Evolutionary conservation across 1,140 invertebrate genomes (phyloP), one percentile per base, ranked within the genome.

Genomic region (Eurosta solidaginis): DNA sequence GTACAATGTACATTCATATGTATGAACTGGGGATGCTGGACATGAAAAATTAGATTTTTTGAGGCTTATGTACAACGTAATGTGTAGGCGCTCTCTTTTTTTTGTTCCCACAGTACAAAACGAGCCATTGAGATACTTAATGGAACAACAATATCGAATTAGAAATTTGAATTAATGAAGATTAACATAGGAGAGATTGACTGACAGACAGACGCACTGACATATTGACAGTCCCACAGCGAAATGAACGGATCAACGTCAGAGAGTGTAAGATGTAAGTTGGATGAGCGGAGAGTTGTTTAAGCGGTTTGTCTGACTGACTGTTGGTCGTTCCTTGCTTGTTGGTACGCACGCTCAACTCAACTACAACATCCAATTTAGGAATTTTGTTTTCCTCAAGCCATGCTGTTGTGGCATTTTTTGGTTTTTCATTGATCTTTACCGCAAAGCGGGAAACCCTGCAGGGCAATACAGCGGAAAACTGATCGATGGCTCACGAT

Each of bases 401-500:
- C 17, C 42, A 47, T 47, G 42, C 49, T 76, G 74, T 33, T 76
- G 44, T 49, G 44, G 74, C 49, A 47, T 68, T 68, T 68, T 68
- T 68, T 20, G n/a, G 33, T 20, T 7, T 68, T 68, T 68, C 33
- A 68, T 68, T 68, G 59, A 68, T 68, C 33, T 68, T 68, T 68
- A 68, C 59, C 59, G 59, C 59, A 68, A 68, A 20, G 59, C 59
- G 33, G 59, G 59, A 17, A 68, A 68, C 29, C 59, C 59, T 68
- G 33, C 59, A 68, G 59, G 59, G 59, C 22, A 42, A 25, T 22
- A 33, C 33, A 33, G 22, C n/a, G 59, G 33, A 36, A 68, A 68
- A 68, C 33, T 68, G 59, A 68, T 68, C 59, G 59, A 68, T 68
- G 33, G 59, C 59, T 68, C 59, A 68, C 59, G 59, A 68, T 68